Evolutionary conservation across 1,140 invertebrate genomes (phyloP), one percentile per base, ranked within the genome.

Genomic region (Dinothrombium tinctorium): DNA sequence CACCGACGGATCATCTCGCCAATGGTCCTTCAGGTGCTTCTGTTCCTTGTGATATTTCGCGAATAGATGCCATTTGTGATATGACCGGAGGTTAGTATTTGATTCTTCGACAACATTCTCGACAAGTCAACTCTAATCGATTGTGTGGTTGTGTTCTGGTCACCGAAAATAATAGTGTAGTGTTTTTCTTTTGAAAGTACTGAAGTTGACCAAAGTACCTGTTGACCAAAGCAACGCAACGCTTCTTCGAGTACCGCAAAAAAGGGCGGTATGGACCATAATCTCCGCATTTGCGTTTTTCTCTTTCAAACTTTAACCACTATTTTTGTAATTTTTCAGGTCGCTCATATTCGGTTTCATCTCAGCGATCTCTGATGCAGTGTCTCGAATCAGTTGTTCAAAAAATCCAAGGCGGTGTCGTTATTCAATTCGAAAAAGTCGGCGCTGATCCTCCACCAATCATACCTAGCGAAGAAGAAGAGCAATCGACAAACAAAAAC

Each of bases 71-170:
- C 2, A 92, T 96, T 83, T 96, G 90, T 64, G 87, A 95, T 68
- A 86, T 94, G n/a, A 96, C 89, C 4, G 90, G 89, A 60, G 90
- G 89, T n/a, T n/a, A n/a, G n/a, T n/a, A n/a, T n/a, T n/a, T n/a
- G n/a, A n/a, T n/a, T n/a, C n/a, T n/a, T n/a, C n/a, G n/a, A n/a
- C n/a, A n/a, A n/a, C n/a, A n/a, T n/a, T n/a, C n/a, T n/a, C n/a
- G n/a, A n/a, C n/a, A n/a, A n/a, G n/a, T n/a, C n/a, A n/a, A n/a
- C n/a, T n/a, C n/a, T n/a, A n/a, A n/a, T n/a, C n/a, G n/a, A n/a
- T n/a, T n/a, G n/a, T n/a, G n/a, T n/a, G n/a, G n/a, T n/a, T n/a
- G n/a, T n/a, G n/a, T n/a, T n/a, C n/a, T n/a, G n/a, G n/a, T n/a
- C n/a, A n/a, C n/a, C n/a, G n/a, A n/a, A n/a, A n/a, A n/a, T n/a